Base-by-base conservation (phyloP, 1,140 invertebrate species). In the Acyrthosiphon pisum region DNA sequence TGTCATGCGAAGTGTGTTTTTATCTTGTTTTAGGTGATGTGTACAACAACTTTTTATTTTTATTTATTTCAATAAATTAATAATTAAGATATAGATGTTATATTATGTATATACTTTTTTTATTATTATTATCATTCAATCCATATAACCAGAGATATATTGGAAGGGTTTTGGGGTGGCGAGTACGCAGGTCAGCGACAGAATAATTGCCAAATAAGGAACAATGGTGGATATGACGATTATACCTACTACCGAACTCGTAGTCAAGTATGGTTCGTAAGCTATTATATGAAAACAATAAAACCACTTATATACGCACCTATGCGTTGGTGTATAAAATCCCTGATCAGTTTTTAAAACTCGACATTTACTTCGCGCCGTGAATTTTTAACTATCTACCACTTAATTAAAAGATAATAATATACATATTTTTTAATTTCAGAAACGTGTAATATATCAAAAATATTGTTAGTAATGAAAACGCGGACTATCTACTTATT, bases 1-100 rank as follows among this genome's bases (percentile, higher is more conserved):
- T 93, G 91, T 93, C 91, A 93, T 93, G 91, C 91, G 91, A 93
- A 93, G 91, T 93, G 91, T 93, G 91, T 93, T 84, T 53, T 93
- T 93, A 37, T 84, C 81, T 93, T 37, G 81, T 84, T 93, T 93
- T 83, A 84, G 68, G 90, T 68, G 89, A 90, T 90, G 90, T 50
- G 60, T 92, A 48, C 14, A 92, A 91, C 18, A 91, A 68, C 41
- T 68, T 91, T 91, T 91, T 60, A 44, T 68, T 46, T 86, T 86
- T 23, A 44, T 86, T 23, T 86, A 22, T 84, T 84, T 84, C 22
- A 84, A 41, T 41, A 84, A 76, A 76, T 76, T 76, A 76, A n/a
- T 76, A 76, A 76, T 76, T 76, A 76, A 2, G 60, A 41, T 83
- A 83, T 83, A 83, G 2, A 18, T 37, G n/a, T 37, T 35, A 37